Conservation (phyloP, 1,140 invertebrate genomes). For the Leptinotarsa lineolata region DNA sequence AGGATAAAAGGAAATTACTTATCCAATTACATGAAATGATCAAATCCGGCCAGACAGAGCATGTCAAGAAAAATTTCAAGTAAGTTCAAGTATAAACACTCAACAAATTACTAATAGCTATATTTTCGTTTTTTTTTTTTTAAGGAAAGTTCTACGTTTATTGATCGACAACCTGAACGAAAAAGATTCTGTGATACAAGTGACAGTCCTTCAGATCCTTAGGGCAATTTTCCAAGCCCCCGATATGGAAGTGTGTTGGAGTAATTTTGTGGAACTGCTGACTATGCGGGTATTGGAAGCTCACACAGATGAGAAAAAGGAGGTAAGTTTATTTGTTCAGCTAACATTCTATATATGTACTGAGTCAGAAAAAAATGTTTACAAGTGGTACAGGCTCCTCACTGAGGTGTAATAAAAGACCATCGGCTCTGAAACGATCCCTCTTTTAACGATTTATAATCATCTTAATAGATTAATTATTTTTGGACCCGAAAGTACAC, state of each 20-base stretch:
- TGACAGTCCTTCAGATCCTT: conserved; percentile 75
- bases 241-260: conserved; percentile 76
- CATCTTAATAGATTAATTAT: too few species aligned
- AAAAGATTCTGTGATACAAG: conserved; percentile 69
- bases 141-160: conserved; percentile 73
- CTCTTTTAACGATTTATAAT: too few species aligned
- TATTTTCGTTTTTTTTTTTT: conserved; percentile 25
- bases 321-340: conserved; percentile 61
- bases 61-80: conserved; percentile 63
- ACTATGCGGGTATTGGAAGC: conserved; percentile 85
- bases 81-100: conserved; percentile 40
- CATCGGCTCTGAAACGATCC: too few species aligned
- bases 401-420: too few species aligned
- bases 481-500: too few species aligned
- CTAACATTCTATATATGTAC: neutral
- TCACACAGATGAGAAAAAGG: conserved; percentile 76
- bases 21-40: conserved; percentile 56
- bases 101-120: too few species aligned
- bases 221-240: conserved; percentile 79
- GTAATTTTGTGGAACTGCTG: conserved; percentile 85
- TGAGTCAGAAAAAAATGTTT: too few species aligned
- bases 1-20: conserved; percentile 51
- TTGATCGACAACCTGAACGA: conserved; percentile 74
- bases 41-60: conserved; percentile 57
- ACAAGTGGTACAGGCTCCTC: too few species aligned